Base-by-base conservation (phyloP, 2,797 vertebrate genomes). In the Bradypodion ventrale region DNA sequence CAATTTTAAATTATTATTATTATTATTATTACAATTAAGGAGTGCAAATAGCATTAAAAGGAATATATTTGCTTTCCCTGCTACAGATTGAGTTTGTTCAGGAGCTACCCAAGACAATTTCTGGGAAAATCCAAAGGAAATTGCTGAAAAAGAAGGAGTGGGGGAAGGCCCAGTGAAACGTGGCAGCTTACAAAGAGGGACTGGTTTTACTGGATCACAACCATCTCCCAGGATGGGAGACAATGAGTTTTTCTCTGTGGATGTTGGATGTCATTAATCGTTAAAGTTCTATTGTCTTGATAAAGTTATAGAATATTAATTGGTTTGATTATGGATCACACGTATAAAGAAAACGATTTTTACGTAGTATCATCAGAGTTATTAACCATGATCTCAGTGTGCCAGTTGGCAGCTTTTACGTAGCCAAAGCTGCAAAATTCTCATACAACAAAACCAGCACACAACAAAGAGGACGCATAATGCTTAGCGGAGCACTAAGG, bases 91-190 rank as follows among this genome's bases (percentile, higher is more conserved):
- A 75, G 29, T 80, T 89, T 87, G 78, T 78, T 83, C 75, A 79
- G 15, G 5, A 88, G 4, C n/a, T 83, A 1, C 40, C 82, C 56
- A 40, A 87, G 56, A 52, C 16, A 0, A 74, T 83, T 29, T 80
- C 79, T 80, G 75, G 77, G 21, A 91, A 90, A 80, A 68, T 60
- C 63, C 66, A 29, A 52, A 88, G 66, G 44, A 89, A 56, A 21
- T 37, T 75, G 78, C 2, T 49, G 60, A 84, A 37, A 29, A 88
- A 81, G 1, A 81, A 52, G 65, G 46, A 32, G 49, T 83, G 49
- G 37, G 63, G n/a, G 74, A 87, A 25, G 19, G 19, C 21, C 72
- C 52, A 66, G 46, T 16, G 85, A 75, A 56, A n/a, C 7, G n/a
- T 1, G 0, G 8, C 32, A 74, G 19, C 27, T 32, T 32, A 37